phyloP scores from a whole-genome alignment of 2,797 vertebrate species.

The Phrynocephalus forsythii region DNA sequence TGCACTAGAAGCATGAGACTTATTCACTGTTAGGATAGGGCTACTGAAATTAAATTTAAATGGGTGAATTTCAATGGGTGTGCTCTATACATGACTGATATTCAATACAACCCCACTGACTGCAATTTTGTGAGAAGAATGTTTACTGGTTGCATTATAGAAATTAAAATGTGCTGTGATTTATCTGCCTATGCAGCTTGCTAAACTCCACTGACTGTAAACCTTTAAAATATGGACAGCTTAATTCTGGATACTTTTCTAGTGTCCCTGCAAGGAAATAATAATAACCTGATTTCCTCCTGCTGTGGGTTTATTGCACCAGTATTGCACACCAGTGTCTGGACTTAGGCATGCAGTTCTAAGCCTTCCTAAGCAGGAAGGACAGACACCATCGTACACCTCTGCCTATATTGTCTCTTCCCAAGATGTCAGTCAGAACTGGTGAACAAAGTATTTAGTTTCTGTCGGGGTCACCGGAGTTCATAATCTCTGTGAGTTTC shows the following conservation, averaged over 20 bases:
- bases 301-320: rapidly evolving
- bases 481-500: conserved; percentile 6
- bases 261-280: neutral
- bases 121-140: neutral
- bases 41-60: neutral
- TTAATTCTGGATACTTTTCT: neutral
- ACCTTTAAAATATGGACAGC: neutral
- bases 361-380: conserved; percentile 2
- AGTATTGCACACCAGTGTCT: neutral
- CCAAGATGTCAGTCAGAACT: neutral
- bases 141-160: too few species aligned
- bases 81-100: neutral
- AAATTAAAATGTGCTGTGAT: neutral
- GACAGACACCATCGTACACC: neutral
- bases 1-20: too few species aligned
- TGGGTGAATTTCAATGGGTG: neutral
- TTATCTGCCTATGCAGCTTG: neutral
- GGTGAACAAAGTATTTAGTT: conserved; percentile 1
- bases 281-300: too few species aligned
- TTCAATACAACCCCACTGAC: neutral
- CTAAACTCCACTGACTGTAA: neutral
- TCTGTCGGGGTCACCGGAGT: neutral
- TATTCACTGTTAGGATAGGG: neutral
- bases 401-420: conserved; percentile 19
- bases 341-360: neutral